Evolutionary conservation across 1,140 invertebrate genomes (phyloP).

Genomic region (Euschistus heros): DNA sequence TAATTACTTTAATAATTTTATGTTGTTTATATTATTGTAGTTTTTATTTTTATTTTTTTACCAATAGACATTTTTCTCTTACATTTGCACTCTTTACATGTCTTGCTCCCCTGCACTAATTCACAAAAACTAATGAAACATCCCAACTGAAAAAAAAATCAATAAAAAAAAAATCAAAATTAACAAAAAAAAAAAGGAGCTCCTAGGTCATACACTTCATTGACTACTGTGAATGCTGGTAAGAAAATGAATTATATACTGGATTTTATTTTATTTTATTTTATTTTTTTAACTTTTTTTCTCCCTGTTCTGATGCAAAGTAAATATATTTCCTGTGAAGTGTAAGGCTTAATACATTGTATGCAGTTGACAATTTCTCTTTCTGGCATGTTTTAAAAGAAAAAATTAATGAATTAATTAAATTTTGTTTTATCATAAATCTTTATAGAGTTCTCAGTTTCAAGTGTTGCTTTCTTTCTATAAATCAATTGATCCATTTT

Average conservation of each 20-base stretch:
- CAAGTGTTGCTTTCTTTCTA: no score
- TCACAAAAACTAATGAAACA: constrained; percentile 26
- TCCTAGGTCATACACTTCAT: constrained; percentile 34
- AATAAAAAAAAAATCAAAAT: constrained; percentile 2
- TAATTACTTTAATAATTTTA: neutral
- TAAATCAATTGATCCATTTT: no score
- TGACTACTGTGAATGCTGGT: constrained; percentile 35
- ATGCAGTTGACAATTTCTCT: neutral
- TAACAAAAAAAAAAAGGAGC: constrained; percentile 30
- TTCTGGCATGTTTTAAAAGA: no score
- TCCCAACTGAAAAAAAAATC: neutral
- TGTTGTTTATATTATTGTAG: constrained; percentile 1
- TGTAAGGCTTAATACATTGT: constrained; percentile 1
- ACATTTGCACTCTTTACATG: constrained; percentile 17
- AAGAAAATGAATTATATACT: constrained; percentile 26
- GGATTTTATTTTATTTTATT: constrained; percentile 11
- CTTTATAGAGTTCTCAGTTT: no score
- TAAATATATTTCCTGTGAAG: neutral
- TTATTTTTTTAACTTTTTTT: neutral
- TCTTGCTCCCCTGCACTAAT: neutral
- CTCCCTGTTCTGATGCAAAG: neutral
- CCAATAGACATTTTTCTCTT: constrained; percentile 4
- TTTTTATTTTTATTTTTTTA: constrained; percentile 20
- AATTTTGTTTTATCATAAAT: no score
- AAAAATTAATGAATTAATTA: no score